Conservation (phyloP, 2,113 vertebrate genomes). For the Eleginops maclovinus region DNA sequence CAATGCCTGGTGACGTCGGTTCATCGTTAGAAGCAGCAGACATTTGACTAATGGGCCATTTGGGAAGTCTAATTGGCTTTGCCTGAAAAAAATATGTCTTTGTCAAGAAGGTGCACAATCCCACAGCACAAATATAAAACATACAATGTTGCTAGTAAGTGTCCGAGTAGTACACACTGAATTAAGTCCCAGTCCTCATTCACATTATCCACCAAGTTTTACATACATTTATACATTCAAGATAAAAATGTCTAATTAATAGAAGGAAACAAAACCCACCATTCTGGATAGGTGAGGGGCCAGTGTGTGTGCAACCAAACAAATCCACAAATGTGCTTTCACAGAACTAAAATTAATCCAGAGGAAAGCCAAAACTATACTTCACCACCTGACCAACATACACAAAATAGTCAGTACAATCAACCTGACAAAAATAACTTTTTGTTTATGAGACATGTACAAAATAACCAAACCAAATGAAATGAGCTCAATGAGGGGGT, state of each 20-base stretch:
- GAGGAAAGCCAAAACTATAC: not conserved
- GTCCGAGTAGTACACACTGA: not conserved
- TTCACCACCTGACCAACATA: not conserved
- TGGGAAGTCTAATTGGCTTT: constrained; percentile 30
- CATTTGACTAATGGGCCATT: constrained; percentile 17
- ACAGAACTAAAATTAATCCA: not conserved
- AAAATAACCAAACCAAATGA: not conserved
- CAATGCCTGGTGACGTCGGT: constrained; percentile 23
- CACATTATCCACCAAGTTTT: not conserved
- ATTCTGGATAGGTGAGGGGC: too few species aligned
- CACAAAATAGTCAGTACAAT: not conserved
- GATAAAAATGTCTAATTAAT: not conserved
- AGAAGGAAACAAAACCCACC: not conserved
- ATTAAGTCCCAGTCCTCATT: not conserved
- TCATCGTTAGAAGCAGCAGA: constrained; percentile 41
- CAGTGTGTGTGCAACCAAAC: not conserved
- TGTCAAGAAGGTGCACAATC: not conserved
- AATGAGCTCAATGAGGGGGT: not conserved
- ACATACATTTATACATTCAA: not conserved
- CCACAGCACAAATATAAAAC: not conserved
- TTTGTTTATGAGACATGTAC: not conserved
- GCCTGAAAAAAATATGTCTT: constrained; percentile 13
- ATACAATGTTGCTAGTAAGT: not conserved
- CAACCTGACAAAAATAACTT: not conserved
- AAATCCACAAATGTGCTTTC: not conserved